Percentiles rank a stretch among this genome's conserved stretches.
Conservation (phyloP, 2,797 vertebrate species). For the Dendrocincla fuliginosa region DNA sequence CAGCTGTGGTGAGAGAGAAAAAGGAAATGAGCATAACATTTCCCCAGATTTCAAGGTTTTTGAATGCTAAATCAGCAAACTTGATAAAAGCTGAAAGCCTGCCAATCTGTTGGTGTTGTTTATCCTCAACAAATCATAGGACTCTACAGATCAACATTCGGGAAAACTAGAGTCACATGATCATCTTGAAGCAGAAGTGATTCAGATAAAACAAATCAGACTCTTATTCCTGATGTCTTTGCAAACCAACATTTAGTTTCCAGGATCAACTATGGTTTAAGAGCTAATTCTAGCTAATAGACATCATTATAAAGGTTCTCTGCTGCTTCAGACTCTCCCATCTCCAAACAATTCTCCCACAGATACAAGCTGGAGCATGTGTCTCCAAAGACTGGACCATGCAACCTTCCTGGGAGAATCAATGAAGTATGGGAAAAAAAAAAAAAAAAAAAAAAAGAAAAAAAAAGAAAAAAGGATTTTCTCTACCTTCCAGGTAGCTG, state of each 20-base stretch:
- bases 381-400: neutral
- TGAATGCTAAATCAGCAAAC: neutral
- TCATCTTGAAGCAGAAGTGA: neutral
- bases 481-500: neutral
- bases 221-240: neutral
- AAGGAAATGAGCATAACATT: neutral
- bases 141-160: neutral
- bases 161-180: neutral
- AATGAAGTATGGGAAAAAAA: neutral
- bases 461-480: neutral
- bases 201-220: neutral
- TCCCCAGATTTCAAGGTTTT: neutral
- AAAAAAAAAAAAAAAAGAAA: no score
- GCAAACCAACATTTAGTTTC: neutral
- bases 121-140: neutral
- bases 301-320: accelerated
- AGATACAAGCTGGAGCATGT: neutral
- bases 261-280: neutral
- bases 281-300: neutral
- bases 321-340: neutral
- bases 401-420: neutral
- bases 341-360: neutral
- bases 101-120: neutral
- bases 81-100: neutral
- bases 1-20: neutral